A percentile compares a stretch with the other conserved stretches of the same genome.
Evolutionary conservation across 2,888 invertebrate species (phyloP).

Genomic region (Drosophila paracracens): DNA sequence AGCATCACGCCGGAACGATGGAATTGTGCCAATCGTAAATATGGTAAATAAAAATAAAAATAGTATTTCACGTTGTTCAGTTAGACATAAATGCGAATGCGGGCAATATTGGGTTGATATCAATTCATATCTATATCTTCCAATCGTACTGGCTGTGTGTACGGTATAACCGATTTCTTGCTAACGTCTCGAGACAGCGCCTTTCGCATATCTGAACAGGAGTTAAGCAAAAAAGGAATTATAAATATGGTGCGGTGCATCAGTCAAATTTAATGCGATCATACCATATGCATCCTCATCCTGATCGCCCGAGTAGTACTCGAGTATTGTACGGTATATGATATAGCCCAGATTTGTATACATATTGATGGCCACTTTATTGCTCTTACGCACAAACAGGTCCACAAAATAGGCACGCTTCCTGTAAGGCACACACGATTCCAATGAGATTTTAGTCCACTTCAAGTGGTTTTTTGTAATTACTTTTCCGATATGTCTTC

Average conservation of each 20-base stretch:
- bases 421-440: conserved; percentile 86
- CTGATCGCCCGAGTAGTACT: conserved; percentile 98
- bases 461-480: conserved; percentile 13
- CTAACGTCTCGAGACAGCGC: conserved; percentile 96
- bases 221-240: background rate
- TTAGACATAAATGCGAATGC: conserved; percentile 73
- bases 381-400: conserved; percentile 98
- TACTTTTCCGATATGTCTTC: conserved; percentile 98
- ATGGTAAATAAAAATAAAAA: conserved; percentile 1
- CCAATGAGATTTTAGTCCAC: background rate
- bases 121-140: conserved; percentile 93
- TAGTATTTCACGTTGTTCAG: conserved; percentile 24
- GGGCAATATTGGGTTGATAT: conserved; percentile 64
- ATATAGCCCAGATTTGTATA: conserved; percentile 98
- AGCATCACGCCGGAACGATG: conserved; percentile 12
- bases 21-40: conserved; percentile 19
- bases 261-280: conserved; percentile 14
- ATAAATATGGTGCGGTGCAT: background rate
- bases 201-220: conserved; percentile 96
- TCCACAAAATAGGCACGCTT: conserved; percentile 99
- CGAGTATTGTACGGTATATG: conserved; percentile 97
- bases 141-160: conserved; percentile 96
- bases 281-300: conserved; percentile 99
- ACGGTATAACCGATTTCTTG: conserved; percentile 96
- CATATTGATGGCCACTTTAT: conserved; percentile 98